Percentiles rank a stretch among this genome's conserved stretches.
These are phyloP conservation scores for Drosophila sulfurigaster DNA, from an alignment of 1,140 invertebrate species.

Conservation along the genomic window DNA sequence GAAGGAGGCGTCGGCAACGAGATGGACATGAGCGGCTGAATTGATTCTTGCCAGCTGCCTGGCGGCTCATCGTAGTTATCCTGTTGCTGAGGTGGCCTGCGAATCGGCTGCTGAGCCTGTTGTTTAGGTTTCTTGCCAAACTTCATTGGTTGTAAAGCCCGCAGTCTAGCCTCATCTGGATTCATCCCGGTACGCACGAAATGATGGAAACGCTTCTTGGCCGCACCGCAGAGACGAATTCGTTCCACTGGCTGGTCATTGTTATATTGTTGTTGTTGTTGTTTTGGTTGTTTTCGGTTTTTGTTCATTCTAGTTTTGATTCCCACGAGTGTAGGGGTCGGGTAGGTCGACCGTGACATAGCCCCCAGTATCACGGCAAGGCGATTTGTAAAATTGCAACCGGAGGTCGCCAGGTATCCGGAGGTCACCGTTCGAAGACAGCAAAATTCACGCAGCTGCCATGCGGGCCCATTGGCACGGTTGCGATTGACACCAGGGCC, in stretches of 20 bases:
- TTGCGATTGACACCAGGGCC: conserved; percentile 44
- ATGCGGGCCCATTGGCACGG: conserved; percentile 49
- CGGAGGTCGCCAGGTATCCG: conserved; percentile 53
- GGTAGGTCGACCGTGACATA: conserved; percentile 41
- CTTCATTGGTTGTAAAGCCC: neutral
- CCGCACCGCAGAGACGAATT: conserved; percentile 3
- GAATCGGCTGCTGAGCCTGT: neutral
- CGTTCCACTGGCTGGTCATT: neutral
- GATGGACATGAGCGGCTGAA: neutral
- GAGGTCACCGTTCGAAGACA: conserved; percentile 52
- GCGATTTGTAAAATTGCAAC: conserved; percentile 18
- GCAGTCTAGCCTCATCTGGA: conserved; percentile 8
- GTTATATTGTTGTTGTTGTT: conserved; percentile 6
- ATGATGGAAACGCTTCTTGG: conserved; percentile 15
- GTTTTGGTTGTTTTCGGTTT: conserved; percentile 19
- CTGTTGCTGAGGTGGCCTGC: neutral
- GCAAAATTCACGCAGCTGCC: conserved; percentile 49
- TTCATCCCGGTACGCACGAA: neutral
- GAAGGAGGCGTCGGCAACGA: neutral
- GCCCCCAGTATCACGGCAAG: conserved; percentile 50
- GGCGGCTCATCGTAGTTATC: too few species aligned
- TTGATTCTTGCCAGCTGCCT: neutral
- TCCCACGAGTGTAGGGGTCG: conserved; percentile 48
- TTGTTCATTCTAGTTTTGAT: conserved; percentile 28
- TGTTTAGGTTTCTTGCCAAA: too few species aligned